Evolutionary conservation across 2,113 vertebrate species (phyloP).

Genomic region (Centropristis striata): DNA sequence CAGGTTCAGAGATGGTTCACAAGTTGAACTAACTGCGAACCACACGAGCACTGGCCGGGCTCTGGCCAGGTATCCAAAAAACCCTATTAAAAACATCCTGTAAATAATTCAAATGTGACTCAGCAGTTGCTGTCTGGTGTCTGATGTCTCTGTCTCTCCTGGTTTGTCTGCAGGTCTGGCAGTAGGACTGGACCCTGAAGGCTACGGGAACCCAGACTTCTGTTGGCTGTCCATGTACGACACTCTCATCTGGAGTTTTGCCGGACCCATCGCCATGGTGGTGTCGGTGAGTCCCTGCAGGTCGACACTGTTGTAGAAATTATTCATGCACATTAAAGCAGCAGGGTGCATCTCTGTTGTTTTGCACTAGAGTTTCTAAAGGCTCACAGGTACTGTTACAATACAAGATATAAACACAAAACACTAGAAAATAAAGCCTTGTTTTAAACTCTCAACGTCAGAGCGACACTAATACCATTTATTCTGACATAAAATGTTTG

Average conservation of each 20-base stretch:
- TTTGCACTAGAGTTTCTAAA: background rate
- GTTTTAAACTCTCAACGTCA: too few relatives aligned
- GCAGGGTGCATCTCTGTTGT: background rate
- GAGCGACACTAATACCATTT: background rate
- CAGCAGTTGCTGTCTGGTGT: background rate
- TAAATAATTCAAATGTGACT: background rate
- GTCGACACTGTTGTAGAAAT: too few relatives aligned
- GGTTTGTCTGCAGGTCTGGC: conserved; percentile 87
- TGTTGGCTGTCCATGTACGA: conserved; percentile 96
- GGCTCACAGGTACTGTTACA: background rate
- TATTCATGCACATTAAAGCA: background rate
- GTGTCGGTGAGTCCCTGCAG: conserved; percentile 86
- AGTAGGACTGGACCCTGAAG: conserved; percentile 94
- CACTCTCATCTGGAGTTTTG: conserved; percentile 95
- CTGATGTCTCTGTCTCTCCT: conserved; percentile 5
- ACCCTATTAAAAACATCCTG: background rate
- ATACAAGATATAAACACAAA: too few relatives aligned
- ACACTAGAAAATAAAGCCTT: too few relatives aligned
- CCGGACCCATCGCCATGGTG: conserved; percentile 89
- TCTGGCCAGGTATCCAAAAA: too few relatives aligned
- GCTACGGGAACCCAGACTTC: conserved; percentile 96
- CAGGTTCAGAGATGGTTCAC: too few relatives aligned
- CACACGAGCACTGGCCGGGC: too few relatives aligned
- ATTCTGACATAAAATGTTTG: background rate
- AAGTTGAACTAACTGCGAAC: too few relatives aligned